Evolutionary conservation across 2,113 vertebrate species (phyloP), one percentile per base, ranked within the genome.

Genomic region (Trinectes maculatus): DNA sequence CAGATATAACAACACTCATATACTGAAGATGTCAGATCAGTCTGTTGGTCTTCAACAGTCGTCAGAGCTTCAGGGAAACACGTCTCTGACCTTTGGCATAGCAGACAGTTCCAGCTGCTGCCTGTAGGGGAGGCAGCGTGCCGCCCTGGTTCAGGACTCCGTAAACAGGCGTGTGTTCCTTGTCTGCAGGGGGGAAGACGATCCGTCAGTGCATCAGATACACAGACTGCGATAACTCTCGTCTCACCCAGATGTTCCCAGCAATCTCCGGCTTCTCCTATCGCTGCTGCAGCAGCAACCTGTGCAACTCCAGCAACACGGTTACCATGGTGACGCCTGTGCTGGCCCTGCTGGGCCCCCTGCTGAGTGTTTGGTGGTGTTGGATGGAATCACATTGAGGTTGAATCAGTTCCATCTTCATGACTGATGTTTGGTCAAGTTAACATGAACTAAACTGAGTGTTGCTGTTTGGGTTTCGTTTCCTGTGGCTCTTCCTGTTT

Each of bases 281-380:
- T 72, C 83, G 90, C 7, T 93, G 93, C 82, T 93, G 93, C 83
- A 92, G 69, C 87, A 91, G 77, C 60, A 90, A 91, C 75, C 71
- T 93, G 22, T 93, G 93, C 77, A 93, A 93, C 85, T 79, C 87
- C 0, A 72, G 82, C 40, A 39, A 24, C 0, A 6, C 55, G 0
- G 54, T 43, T 0, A 16, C 74, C 47, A 8, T 13, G 5, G 36
- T 66, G 0, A 65, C 48, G 0, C 58, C 80, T 0, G 1, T 33
- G 6, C 40, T 86, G 36, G 62, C 61, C 1, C 56, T 91, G 59
- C 21, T 79, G 5, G 78, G 55, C 2, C 40, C 72, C 2, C 70
- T 91, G 71, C 59, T 88, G 58, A 57, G 62, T 3, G 6, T 83
- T 0, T 89, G 77, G 52, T 87, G 71, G 66, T 59, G 72, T 4